Evolutionary conservation across 2,888 invertebrate species (phyloP).

Genomic region (Lottia scabra): DNA sequence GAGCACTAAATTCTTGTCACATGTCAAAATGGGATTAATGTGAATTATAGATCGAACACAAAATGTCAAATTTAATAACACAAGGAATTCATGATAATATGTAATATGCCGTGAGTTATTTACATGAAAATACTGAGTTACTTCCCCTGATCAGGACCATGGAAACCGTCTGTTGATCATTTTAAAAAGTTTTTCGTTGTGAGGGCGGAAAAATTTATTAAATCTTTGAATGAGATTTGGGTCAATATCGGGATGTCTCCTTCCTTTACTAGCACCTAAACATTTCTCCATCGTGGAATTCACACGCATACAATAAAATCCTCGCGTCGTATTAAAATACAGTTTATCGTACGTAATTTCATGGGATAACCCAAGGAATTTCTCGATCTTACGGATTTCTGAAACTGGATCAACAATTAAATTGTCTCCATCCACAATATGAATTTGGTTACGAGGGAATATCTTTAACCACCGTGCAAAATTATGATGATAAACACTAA

Average conservation of each 20-base stretch:
- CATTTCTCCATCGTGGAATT: conserved; percentile 79
- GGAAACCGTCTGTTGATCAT: conserved; percentile 92
- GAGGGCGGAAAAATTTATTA: conserved; percentile 56
- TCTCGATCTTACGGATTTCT: conserved; percentile 61
- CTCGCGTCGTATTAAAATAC: conserved; percentile 96
- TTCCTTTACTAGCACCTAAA: conserved; percentile 88
- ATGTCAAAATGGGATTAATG: too few relatives aligned
- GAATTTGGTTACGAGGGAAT: conserved; percentile 90
- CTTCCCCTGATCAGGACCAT: conserved; percentile 74
- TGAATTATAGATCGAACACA: too few relatives aligned
- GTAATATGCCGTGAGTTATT: too few relatives aligned
- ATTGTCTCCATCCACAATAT: conserved; percentile 82
- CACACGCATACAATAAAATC: conserved; percentile 92
- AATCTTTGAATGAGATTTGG: conserved; percentile 73
- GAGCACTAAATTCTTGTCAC: too few relatives aligned
- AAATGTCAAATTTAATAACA: too few relatives aligned
- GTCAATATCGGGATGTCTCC: conserved; percentile 87
- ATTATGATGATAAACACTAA: conserved; percentile 74
- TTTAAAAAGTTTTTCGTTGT: conserved; percentile 74
- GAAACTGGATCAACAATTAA: conserved; percentile 61
- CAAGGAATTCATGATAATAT: too few relatives aligned
- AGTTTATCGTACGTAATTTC: conserved; percentile 79
- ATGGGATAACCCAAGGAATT: conserved; percentile 62
- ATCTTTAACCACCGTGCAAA: conserved; percentile 92
- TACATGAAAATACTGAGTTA: too few relatives aligned